These are phyloP conservation scores for Tretioscincus oriximinensis DNA, from an alignment of 2,113 vertebrate genomes.

Conservation along the genomic window DNA sequence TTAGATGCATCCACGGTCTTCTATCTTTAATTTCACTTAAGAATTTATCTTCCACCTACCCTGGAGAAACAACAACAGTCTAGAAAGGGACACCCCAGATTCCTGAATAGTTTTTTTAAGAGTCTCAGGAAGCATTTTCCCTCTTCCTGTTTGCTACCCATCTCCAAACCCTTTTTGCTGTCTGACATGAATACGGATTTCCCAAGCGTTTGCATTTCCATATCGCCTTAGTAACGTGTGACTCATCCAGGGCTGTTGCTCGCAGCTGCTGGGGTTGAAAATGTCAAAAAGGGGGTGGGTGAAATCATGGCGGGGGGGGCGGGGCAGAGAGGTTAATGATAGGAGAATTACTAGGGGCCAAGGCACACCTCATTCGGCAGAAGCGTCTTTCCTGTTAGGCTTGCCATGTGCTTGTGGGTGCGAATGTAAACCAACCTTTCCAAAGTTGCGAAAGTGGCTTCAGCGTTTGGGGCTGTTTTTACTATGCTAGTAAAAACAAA, in stretches of 20 bases:
- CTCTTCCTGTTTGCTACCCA: too few relatives aligned
- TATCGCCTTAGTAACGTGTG: constrained; percentile 64
- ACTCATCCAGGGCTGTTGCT: constrained; percentile 48
- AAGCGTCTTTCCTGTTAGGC: neutral
- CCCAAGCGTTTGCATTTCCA: constrained; percentile 64
- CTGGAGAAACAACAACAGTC: too few relatives aligned
- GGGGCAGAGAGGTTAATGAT: too few relatives aligned
- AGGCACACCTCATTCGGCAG: too few relatives aligned
- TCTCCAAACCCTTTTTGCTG: neutral
- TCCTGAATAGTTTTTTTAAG: too few relatives aligned
- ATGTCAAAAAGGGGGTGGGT: neutral
- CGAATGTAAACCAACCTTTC: too few relatives aligned
- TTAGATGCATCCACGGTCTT: too few relatives aligned
- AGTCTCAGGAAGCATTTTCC: too few relatives aligned
- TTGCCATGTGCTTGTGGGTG: constrained; percentile 1
- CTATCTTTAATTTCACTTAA: too few relatives aligned
- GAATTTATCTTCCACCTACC: too few relatives aligned
- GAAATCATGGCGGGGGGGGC: constrained; percentile 12
- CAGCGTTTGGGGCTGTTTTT: neutral
- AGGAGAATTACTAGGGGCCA: too few relatives aligned
- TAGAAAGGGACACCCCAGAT: too few relatives aligned
- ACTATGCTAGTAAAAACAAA: neutral
- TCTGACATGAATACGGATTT: constrained; percentile 22
- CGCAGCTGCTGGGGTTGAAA: constrained; percentile 1
- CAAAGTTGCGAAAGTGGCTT: neutral